phyloP scores from a whole-genome alignment of 2,113 vertebrate genomes.

The Neotragus pygmaeus region DNA sequence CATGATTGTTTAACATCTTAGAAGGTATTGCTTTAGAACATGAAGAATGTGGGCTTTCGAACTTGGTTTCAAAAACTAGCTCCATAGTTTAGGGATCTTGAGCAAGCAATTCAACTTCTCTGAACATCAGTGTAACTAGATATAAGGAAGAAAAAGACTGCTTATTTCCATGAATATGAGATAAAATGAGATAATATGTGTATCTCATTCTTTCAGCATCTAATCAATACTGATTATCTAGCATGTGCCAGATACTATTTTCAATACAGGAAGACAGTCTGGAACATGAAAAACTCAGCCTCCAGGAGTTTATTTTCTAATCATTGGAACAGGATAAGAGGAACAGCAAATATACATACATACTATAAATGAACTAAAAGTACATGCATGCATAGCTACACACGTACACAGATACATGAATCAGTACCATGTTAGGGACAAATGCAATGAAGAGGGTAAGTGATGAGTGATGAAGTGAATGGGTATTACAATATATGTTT shows the following conservation, averaged over 20 bases:
- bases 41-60: background rate
- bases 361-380: background rate
- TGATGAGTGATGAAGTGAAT: background rate
- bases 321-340: rapidly evolving
- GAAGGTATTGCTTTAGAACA: background rate
- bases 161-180: background rate
- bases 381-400: background rate
- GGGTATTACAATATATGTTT: background rate
- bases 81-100: background rate
- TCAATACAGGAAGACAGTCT: background rate
- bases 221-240: background rate
- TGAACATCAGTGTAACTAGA: background rate
- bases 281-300: background rate
- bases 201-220: background rate
- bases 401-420: too few relatives aligned
- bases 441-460: background rate
- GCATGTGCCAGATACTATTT: background rate
- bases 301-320: background rate
- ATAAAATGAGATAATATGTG: background rate
- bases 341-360: background rate
- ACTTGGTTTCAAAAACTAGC: background rate
- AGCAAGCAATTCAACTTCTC: background rate
- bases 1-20: background rate
- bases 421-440: background rate
- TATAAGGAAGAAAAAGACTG: background rate